A percentile compares a stretch with the other conserved stretches of the same genome.
Conservation (phyloP, 1,140 invertebrate genomes). For the Melipona quadrifasciata region DNA sequence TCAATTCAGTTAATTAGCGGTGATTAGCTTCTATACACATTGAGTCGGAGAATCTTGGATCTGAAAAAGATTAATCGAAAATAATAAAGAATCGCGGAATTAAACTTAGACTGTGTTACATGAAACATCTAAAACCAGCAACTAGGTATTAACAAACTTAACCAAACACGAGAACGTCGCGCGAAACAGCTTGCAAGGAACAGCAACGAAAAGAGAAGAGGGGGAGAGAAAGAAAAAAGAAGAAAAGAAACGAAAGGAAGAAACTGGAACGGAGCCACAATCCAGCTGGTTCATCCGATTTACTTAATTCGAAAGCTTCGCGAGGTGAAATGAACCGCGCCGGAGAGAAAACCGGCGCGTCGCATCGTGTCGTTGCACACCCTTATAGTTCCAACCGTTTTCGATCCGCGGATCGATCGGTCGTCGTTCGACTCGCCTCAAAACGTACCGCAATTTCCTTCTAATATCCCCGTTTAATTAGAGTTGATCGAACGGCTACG, state of each 20-base stretch:
- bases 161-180: too few species aligned
- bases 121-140: too few species aligned
- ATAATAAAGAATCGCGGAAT: too few species aligned
- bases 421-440: background rate
- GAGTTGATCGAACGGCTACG: background rate
- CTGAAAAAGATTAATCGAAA: too few species aligned
- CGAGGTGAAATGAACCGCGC: background rate
- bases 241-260: background rate
- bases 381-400: background rate
- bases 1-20: too few species aligned
- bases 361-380: background rate
- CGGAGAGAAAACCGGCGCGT: background rate
- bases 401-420: background rate
- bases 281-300: background rate
- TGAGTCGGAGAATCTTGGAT: too few species aligned
- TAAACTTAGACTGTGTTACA: too few species aligned
- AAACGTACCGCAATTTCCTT: slow-evolving; percentile 22
- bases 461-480: slow-evolving; percentile 30
- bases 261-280: background rate
- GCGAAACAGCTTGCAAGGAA: background rate
- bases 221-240: background rate
- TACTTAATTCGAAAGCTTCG: background rate
- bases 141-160: too few species aligned
- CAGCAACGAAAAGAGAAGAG: too few species aligned
- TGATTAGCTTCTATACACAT: too few species aligned